Conservation (phyloP, 2,888 invertebrate genomes). For the Cerceris ruficornis region DNA sequence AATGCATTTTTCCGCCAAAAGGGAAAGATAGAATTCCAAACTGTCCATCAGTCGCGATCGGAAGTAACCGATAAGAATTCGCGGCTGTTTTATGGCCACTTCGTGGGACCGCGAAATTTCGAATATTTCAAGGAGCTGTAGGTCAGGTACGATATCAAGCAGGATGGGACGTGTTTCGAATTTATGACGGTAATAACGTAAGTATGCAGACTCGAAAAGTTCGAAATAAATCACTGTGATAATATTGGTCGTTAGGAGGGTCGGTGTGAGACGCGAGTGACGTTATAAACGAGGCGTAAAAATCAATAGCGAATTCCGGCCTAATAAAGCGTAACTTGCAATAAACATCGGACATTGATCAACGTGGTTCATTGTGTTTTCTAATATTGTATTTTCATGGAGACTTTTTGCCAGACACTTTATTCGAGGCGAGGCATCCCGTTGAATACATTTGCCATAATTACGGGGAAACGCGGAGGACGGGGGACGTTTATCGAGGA, state of each 20-base stretch:
- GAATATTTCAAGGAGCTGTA: conserved; percentile 51
- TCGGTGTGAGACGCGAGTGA: conserved; percentile 12
- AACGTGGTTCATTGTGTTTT: not conserved
- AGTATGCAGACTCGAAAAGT: conserved; percentile 51
- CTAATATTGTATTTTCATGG: too few species aligned
- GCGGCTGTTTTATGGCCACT: conserved; percentile 38
- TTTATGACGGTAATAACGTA: conserved; percentile 66
- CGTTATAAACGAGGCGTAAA: not conserved
- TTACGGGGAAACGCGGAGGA: conserved; percentile 2
- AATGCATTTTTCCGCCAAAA: too few species aligned
- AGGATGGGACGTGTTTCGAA: conserved; percentile 54
- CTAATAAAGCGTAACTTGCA: not conserved
- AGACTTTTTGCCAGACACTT: too few species aligned
- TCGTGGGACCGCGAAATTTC: conserved; percentile 25
- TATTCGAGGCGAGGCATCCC: not conserved
- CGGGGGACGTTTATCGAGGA: conserved; percentile 17
- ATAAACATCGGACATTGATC: not conserved
- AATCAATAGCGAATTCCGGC: conserved; percentile 30
- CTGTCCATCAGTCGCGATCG: not conserved
- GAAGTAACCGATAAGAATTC: conserved; percentile 1
- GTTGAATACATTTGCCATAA: conserved; percentile 2
- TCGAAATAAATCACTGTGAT: conserved; percentile 63
- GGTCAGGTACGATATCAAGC: conserved; percentile 59
- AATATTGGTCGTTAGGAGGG: conserved; percentile 46
- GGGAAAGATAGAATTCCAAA: not conserved